A percentile compares a stretch with the other conserved stretches of the same genome.
Conservation (phyloP, 2,797 vertebrate genomes). For the Scarus forsteni region DNA sequence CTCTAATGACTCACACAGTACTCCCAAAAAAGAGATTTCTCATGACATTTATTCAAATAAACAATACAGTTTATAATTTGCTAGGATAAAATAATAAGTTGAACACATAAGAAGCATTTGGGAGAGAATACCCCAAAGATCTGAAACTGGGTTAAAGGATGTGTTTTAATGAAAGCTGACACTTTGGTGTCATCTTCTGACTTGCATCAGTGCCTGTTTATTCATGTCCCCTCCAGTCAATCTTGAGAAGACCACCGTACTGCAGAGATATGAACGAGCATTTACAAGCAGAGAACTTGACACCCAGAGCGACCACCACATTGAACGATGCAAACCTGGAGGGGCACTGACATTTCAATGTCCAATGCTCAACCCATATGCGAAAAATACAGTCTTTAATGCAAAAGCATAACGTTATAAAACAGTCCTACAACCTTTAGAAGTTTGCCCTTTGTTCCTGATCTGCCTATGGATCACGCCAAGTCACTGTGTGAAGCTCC, state of each 20-base stretch:
- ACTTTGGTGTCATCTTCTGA: slow-evolving; percentile 78
- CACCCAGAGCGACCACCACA: slow-evolving; percentile 68
- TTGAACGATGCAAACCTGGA: slow-evolving; percentile 69
- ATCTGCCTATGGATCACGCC: slow-evolving; percentile 62
- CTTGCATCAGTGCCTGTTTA: slow-evolving; percentile 70
- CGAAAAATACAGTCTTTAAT: slow-evolving; percentile 72
- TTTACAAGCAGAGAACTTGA: slow-evolving; percentile 77
- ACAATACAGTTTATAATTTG: slow-evolving; percentile 85
- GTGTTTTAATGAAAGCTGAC: slow-evolving; percentile 77
- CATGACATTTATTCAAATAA: slow-evolving; percentile 88
- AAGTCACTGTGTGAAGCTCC: slow-evolving; percentile 66
- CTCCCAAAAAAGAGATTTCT: slow-evolving; percentile 82
- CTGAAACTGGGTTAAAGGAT: slow-evolving; percentile 73
- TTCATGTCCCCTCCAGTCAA: slow-evolving; percentile 65
- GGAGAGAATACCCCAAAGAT: slow-evolving; percentile 75
- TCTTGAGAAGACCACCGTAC: slow-evolving; percentile 63
- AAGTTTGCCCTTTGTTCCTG: slow-evolving; percentile 66
- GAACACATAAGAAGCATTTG: slow-evolving; percentile 82
- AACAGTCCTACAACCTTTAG: slow-evolving; percentile 73
- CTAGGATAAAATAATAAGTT: slow-evolving; percentile 84
- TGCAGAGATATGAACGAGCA: slow-evolving; percentile 69
- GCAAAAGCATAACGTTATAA: slow-evolving; percentile 77
- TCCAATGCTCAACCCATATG: slow-evolving; percentile 68
- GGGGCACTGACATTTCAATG: slow-evolving; percentile 75
- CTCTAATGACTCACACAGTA: slow-evolving; percentile 83